phyloP scores from a whole-genome alignment of 1,140 invertebrate species.

The Muscidifurax raptorellus region DNA sequence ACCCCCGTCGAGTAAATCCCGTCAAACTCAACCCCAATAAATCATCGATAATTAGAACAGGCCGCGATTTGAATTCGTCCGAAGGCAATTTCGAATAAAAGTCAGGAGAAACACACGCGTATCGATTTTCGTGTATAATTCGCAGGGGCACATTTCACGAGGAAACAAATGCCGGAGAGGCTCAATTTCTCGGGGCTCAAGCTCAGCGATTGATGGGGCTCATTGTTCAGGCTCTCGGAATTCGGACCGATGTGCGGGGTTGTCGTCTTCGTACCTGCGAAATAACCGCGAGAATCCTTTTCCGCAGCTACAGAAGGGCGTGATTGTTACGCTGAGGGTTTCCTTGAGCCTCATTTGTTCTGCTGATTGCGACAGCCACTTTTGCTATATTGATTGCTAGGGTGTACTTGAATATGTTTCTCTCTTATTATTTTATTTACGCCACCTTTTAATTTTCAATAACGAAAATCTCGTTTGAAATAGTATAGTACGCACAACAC shows the following conservation, averaged over 20 bases:
- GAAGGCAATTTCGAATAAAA: not conserved
- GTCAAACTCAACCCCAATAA: constrained; percentile 37
- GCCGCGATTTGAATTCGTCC: not conserved
- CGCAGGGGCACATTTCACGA: not conserved
- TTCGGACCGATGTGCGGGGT: constrained; percentile 25
- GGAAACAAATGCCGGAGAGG: not conserved
- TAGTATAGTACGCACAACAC: too few species aligned
- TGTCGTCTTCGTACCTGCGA: not conserved
- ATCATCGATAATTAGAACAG: constrained; percentile 45
- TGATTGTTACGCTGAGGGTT: constrained; percentile 37
- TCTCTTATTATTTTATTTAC: too few species aligned
- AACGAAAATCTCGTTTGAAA: too few species aligned
- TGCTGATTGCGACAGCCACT: not conserved
- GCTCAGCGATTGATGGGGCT: constrained; percentile 43
- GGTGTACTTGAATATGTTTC: not conserved
- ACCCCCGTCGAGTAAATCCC: not conserved
- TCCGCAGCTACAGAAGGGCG: not conserved
- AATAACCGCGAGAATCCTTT: constrained; percentile 40
- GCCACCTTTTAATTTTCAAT: too few species aligned
- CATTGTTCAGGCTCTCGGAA: constrained; percentile 38
- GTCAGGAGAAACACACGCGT: not conserved
- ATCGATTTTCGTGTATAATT: not conserved
- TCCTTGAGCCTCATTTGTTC: constrained; percentile 22
- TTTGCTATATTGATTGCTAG: not conserved
- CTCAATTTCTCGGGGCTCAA: constrained; percentile 26